These are phyloP conservation scores for Sclerurus mexicanus DNA, from an alignment of 2,113 vertebrate species.

Conservation along the genomic window DNA sequence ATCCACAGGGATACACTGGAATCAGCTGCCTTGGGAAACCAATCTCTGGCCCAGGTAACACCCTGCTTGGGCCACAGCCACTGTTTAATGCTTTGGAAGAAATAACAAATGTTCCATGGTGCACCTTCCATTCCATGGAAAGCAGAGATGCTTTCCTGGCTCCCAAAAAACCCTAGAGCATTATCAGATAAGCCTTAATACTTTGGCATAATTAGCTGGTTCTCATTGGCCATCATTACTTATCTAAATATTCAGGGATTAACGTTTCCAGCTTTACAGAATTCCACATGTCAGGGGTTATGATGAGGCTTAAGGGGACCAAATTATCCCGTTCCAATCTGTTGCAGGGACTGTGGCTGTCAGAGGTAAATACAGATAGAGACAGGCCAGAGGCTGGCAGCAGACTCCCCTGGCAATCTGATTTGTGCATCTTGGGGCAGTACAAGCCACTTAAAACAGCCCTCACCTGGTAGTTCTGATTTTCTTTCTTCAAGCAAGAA, in stretches of 20 bases:
- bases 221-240: not conserved
- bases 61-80: not conserved
- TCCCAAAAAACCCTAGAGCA: not conserved
- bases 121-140: not conserved
- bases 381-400: not conserved
- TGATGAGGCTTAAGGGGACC: not conserved
- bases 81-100: not conserved
- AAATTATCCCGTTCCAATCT: not conserved
- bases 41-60: not conserved
- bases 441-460: not conserved
- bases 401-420: not conserved
- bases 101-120: not conserved
- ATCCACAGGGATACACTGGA: not conserved
- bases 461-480: not conserved
- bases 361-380: not conserved
- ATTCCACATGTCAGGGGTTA: not conserved
- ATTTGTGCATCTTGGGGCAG: not conserved
- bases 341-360: not conserved
- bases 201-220: not conserved
- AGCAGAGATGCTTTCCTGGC: not conserved
- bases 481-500: not conserved
- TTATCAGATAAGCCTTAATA: not conserved
- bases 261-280: not conserved
- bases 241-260: not conserved
- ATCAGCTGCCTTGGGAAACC: not conserved